phyloP scores from a whole-genome alignment of 2,888 invertebrate species.

The Monoplex corrugatus region DNA sequence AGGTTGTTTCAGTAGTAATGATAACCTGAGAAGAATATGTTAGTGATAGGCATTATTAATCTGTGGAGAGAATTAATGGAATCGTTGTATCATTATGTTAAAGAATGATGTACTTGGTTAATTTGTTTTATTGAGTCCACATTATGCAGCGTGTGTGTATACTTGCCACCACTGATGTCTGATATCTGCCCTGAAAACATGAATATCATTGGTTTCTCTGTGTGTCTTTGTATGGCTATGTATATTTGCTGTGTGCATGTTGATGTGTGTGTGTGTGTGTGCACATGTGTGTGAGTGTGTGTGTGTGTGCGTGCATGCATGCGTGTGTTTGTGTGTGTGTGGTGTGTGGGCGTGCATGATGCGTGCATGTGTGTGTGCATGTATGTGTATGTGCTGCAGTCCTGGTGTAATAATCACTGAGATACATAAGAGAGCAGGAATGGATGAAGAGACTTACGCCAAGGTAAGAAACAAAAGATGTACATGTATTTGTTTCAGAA shows the following conservation, averaged over 20 bases:
- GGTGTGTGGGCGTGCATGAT: neutral
- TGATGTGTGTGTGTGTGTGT: neutral
- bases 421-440: slow-evolving; percentile 92
- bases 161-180: neutral
- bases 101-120: too few species aligned
- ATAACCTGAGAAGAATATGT: neutral
- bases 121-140: neutral
- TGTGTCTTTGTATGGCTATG: too few species aligned
- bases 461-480: too few species aligned
- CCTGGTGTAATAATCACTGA: slow-evolving; percentile 96
- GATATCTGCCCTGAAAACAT: neutral
- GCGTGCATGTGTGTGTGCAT: neutral
- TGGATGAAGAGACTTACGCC: slow-evolving; percentile 89
- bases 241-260: neutral
- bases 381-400: slow-evolving; percentile 75
- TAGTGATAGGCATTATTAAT: neutral
- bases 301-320: neutral
- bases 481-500: too few species aligned
- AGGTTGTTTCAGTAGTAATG: neutral
- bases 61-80: neutral
- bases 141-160: neutral
- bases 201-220: neutral
- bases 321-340: slow-evolving; percentile 19
- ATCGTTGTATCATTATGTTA: neutral
- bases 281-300: neutral